These are phyloP conservation scores for Phylloscopus whistleri DNA, from an alignment of 2,113 vertebrate species.

Conservation along the genomic window DNA sequence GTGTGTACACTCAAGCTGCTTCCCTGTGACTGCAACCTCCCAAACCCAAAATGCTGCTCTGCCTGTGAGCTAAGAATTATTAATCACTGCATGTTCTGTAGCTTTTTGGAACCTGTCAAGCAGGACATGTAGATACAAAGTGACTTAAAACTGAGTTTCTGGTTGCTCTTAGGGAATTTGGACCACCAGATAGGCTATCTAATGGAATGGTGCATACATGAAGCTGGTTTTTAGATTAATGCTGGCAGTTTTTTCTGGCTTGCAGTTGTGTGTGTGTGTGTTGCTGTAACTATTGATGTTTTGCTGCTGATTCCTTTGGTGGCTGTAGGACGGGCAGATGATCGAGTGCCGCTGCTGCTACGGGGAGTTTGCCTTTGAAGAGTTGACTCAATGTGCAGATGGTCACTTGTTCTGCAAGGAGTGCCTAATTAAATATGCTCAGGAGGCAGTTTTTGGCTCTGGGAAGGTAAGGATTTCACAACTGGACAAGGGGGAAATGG, in stretches of 20 bases:
- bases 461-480: constrained; percentile 80
- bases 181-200: background rate
- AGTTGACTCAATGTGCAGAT: constrained; percentile 94
- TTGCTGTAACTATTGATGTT: background rate
- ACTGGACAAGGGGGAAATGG: background rate
- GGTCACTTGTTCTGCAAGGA: constrained; percentile 98
- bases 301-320: background rate
- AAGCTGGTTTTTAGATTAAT: background rate
- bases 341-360: constrained; percentile 97
- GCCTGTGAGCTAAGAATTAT: background rate
- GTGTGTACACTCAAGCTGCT: background rate
- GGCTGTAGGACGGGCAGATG: constrained; percentile 89
- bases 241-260: background rate
- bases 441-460: constrained; percentile 95
- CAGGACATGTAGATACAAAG: background rate
- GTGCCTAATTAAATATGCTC: constrained; percentile 95
- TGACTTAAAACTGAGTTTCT: background rate
- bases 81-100: background rate
- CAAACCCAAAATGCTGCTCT: background rate
- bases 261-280: background rate
- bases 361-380: constrained; percentile 93
- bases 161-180: background rate
- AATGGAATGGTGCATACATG: background rate
- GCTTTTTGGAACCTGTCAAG: background rate
- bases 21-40: background rate